Conservation (phyloP, 2,888 invertebrate species). For the Leucophenga maculata region DNA sequence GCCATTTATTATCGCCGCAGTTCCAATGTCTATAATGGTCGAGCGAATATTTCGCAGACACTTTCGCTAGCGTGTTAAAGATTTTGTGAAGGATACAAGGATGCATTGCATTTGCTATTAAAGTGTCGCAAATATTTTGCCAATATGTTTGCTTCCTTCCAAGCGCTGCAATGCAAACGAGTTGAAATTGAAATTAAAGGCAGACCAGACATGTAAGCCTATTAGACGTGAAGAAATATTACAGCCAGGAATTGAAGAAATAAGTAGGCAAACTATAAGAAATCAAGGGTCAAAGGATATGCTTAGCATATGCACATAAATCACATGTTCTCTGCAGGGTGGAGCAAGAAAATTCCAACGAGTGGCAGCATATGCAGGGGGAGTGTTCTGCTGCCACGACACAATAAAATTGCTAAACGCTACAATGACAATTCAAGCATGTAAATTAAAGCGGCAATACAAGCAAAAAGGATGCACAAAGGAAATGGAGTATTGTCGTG, state of each 20-base stretch:
- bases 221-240: conserved; percentile 46
- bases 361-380: conserved; percentile 5
- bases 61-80: conserved; percentile 41
- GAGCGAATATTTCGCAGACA: neutral
- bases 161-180: neutral
- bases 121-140: conserved; percentile 50
- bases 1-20: conserved; percentile 66
- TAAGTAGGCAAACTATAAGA: neutral
- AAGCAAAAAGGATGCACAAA: conserved; percentile 17
- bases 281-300: conserved; percentile 56
- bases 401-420: conserved; percentile 67
- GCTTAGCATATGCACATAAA: conserved; percentile 64
- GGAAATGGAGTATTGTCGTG: neutral
- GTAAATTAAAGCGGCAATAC: conserved; percentile 57
- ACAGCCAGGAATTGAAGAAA: conserved; percentile 36
- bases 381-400: conserved; percentile 28
- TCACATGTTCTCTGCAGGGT: conserved; percentile 47
- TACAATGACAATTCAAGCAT: conserved; percentile 65
- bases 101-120: conserved; percentile 55
- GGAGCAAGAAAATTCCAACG: conserved; percentile 31
- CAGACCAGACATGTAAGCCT: conserved; percentile 42
- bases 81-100: no score
- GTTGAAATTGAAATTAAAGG: neutral
- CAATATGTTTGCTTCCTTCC: conserved; percentile 32
- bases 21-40: conserved; percentile 29